Evolutionary conservation across 2,888 invertebrate genomes (phyloP).

Genomic region (Drosophila mayaguana): DNA sequence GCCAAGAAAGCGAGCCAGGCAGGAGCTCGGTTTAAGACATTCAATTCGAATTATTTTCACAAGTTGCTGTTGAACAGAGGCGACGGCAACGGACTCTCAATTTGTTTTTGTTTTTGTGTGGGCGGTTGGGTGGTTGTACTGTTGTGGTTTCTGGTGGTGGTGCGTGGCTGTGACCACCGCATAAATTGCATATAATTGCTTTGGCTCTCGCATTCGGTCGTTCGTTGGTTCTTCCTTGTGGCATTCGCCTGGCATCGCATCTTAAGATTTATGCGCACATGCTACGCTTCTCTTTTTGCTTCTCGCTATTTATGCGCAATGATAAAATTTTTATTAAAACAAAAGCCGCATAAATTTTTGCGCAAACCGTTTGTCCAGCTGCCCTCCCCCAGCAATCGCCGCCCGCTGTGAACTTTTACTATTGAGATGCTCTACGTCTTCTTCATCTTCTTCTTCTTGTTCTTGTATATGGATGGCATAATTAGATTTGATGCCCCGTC

Average conservation of each 20-base stretch:
- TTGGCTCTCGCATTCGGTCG: constrained; percentile 47
- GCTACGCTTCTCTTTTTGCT: constrained; percentile 51
- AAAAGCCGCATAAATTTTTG: constrained; percentile 76
- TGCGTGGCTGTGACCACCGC: constrained; percentile 54
- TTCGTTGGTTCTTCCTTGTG: constrained; percentile 16
- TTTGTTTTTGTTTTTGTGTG: constrained; percentile 45
- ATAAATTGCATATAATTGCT: constrained; percentile 84
- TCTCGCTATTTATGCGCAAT: constrained; percentile 70
- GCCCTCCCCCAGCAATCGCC: constrained; percentile 1
- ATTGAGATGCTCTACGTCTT: constrained; percentile 7
- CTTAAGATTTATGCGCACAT: constrained; percentile 77
- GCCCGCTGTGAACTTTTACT: constrained; percentile 50
- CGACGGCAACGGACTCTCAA: constrained; percentile 41
- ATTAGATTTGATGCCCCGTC: constrained; percentile 75
- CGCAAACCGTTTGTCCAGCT: constrained; percentile 36
- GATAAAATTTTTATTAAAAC: constrained; percentile 81
- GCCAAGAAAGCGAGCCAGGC: constrained; percentile 25
- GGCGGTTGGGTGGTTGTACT: neutral
- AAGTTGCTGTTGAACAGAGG: constrained; percentile 45
- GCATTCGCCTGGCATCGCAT: constrained; percentile 20
- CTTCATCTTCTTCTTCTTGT: constrained; percentile 3
- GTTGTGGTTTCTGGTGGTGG: constrained; percentile 13
- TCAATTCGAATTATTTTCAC: constrained; percentile 74
- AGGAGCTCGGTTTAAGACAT: constrained; percentile 57
- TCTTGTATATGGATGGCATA: constrained; percentile 74